These are phyloP conservation scores for Sebastes minor DNA, from an alignment of 2,797 vertebrate genomes.

Conservation along the genomic window DNA sequence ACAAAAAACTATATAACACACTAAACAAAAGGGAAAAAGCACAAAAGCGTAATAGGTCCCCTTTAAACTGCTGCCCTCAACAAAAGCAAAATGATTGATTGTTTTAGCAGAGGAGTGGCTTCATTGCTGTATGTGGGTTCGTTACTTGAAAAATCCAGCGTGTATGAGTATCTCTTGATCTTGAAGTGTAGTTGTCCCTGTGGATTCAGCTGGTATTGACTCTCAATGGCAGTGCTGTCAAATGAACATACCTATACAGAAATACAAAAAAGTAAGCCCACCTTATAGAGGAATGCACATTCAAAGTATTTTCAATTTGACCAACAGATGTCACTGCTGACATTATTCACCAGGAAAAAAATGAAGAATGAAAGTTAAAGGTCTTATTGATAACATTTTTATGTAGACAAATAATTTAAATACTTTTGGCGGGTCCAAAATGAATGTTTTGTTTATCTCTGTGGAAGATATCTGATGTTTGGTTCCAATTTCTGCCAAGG, in stretches of 20 bases:
- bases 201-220: slow-evolving; percentile 62
- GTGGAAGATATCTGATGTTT: too few relatives aligned
- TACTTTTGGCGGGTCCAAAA: too few relatives aligned
- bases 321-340: neutral
- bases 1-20: too few relatives aligned
- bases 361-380: neutral
- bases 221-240: slow-evolving; percentile 70
- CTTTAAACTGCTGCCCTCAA: neutral
- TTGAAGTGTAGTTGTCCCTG: slow-evolving; percentile 59
- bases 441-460: too few relatives aligned
- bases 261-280: neutral
- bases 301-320: neutral
- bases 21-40: too few relatives aligned
- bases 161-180: slow-evolving; percentile 46
- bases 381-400: neutral
- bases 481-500: too few relatives aligned
- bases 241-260: slow-evolving; percentile 62
- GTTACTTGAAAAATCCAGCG: slow-evolving; percentile 67
- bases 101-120: neutral
- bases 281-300: neutral
- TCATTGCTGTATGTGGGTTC: neutral
- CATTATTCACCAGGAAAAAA: neutral
- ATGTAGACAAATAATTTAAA: too few relatives aligned
- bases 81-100: neutral
- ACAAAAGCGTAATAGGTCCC: too few relatives aligned